Base-by-base conservation (phyloP, 53 echinoderm and acorn worm genomes). In the Holothuria scabra region DNA sequence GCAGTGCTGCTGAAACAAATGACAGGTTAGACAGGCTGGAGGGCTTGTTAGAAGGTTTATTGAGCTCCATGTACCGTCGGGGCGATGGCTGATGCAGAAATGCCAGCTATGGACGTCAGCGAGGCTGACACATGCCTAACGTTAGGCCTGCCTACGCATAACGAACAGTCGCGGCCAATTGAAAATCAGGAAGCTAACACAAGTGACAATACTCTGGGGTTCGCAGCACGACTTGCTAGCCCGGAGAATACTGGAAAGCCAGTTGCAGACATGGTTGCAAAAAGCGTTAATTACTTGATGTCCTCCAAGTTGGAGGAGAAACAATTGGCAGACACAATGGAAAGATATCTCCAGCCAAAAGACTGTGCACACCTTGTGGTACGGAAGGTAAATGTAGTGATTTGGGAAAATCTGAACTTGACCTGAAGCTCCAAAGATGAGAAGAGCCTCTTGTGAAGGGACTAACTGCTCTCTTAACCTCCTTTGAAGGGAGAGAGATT, bases 251-350 rank as follows among this genome's bases (percentile, higher is more conserved):
- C 9, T 13, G 68, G 68, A 4, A 33, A 67, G 34, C 29, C 68
- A 67, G 68, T 67, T 7, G 10, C 68, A 67, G 68, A 67, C 7
- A 33, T 28, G 34, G 14, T 67, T 20, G 68, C 68, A 67, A 67
- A 13, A 28, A 67, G 68, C 10, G 68, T 67, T 9, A 67, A 67
- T 8, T 67, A 33, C 34, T 33, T 67, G 29, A 67, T 28, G 33
- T 28, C 68, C 34, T 67, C 68, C 28, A 67, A 29, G 28, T 67
- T 67, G 68, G 68, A 67, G 68, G 68, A 67, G 14, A 67, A 67
- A 33, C 29, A 67, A 31, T 67, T 33, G 34, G 29, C 28, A 30
- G 68, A 67, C 9, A 67, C 68, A 2, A 30, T 67, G 28, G 68
- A 67, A 28, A 67, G 34, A 33, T 67, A 67, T 67, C 16, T 5